These are phyloP conservation scores for Amphiura filiformis DNA, from an alignment of 35 echinoderm and acorn worm genomes.

Conservation along the genomic window DNA sequence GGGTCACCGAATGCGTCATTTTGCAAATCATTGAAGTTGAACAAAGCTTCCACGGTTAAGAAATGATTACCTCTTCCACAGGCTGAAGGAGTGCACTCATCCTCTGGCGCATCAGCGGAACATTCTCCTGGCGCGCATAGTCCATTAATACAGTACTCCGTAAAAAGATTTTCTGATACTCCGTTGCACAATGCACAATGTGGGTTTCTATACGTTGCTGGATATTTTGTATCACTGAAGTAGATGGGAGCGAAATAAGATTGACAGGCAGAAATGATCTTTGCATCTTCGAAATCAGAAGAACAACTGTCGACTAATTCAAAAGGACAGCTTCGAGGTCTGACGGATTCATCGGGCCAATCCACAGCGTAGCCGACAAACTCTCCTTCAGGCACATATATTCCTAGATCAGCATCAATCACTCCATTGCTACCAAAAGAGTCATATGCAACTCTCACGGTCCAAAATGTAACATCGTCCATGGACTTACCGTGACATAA, in stretches of 20 bases:
- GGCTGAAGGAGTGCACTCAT: too few species aligned
- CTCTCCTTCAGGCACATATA: too few species aligned
- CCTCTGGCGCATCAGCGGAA: not conserved
- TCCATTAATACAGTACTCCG: too few species aligned
- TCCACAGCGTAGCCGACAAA: too few species aligned
- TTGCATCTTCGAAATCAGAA: not conserved
- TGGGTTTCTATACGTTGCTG: not conserved
- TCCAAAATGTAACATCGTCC: not conserved
- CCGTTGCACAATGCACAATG: slow-evolving; percentile 21
- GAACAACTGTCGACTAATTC: slow-evolving; percentile 3
- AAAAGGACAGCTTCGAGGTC: not conserved
- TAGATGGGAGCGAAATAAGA: slow-evolving; percentile 20
- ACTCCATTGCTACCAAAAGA: too few species aligned
- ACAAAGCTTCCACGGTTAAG: slow-evolving; percentile 4
- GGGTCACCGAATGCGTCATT: too few species aligned
- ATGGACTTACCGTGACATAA: not conserved
- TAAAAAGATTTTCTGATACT: not conserved
- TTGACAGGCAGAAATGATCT: not conserved
- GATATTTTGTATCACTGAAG: too few species aligned
- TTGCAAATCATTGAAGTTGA: not conserved
- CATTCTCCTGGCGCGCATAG: too few species aligned
- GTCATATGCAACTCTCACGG: too few species aligned
- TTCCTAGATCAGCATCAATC: too few species aligned
- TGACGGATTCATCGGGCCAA: not conserved
- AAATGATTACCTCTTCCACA: not conserved